Conservation (phyloP, 2,888 invertebrate species). For the Galerucella pusilla region DNA sequence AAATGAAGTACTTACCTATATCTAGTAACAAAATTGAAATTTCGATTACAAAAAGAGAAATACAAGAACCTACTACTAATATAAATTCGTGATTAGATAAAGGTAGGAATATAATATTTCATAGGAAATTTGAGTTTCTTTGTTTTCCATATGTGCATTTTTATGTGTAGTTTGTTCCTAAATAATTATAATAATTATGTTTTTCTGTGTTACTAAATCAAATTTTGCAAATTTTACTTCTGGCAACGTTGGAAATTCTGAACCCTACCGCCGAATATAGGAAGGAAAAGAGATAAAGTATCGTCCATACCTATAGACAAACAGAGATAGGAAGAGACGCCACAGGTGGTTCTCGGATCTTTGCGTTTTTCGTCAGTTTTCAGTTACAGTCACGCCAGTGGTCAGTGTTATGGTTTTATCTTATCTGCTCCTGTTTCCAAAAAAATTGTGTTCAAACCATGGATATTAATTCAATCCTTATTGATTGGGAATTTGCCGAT, state of each 20-base stretch:
- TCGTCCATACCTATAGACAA: neutral
- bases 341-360: neutral
- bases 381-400: neutral
- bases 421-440: neutral
- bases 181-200: neutral
- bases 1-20: too few species aligned
- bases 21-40: too few species aligned
- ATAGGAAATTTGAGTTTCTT: neutral
- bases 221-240: conserved; percentile 4
- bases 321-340: conserved; percentile 2
- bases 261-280: neutral
- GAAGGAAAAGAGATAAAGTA: neutral
- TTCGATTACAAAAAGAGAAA: neutral
- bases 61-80: neutral
- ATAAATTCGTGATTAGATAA: neutral
- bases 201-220: conserved; percentile 4
- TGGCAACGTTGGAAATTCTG: conserved; percentile 2
- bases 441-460: neutral
- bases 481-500: conserved; percentile 1
- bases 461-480: neutral
- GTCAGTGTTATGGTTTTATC: too few species aligned
- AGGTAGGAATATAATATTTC: neutral
- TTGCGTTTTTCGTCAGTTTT: neutral
- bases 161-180: neutral
- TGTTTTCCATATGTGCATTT: conserved; percentile 1